Conservation (phyloP, 1,140 invertebrate species). For the Marisa cornuarietis region DNA sequence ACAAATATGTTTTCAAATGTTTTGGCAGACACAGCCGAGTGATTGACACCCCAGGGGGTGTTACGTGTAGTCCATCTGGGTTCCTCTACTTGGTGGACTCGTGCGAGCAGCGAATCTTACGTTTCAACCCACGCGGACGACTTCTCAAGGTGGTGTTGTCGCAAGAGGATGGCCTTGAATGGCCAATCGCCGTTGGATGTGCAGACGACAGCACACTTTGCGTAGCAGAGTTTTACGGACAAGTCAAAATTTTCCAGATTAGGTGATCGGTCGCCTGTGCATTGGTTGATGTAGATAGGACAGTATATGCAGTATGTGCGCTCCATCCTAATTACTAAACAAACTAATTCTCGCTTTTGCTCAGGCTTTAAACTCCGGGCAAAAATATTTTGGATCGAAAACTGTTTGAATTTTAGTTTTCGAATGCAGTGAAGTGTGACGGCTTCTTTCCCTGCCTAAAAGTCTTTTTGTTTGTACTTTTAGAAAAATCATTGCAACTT, state of each 20-base stretch:
- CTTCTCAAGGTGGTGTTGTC: conserved; percentile 14
- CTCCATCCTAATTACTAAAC: too few relatives aligned
- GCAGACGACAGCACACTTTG: conserved; percentile 10
- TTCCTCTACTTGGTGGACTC: conserved; percentile 17
- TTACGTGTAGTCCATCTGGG: conserved; percentile 12
- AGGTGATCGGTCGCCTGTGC: not conserved
- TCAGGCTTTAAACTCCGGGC: too few relatives aligned
- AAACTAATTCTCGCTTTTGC: too few relatives aligned
- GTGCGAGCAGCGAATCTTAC: conserved; percentile 10
- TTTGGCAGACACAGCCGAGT: conserved; percentile 11
- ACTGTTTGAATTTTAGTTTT: too few relatives aligned
- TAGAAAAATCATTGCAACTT: too few relatives aligned
- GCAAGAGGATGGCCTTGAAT: conserved; percentile 11
- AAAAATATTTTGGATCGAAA: too few relatives aligned
- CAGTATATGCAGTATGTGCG: too few relatives aligned
- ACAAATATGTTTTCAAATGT: not conserved
- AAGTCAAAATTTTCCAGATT: conserved; percentile 17
- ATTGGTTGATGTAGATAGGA: too few relatives aligned
- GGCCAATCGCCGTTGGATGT: conserved; percentile 11
- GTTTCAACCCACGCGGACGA: not conserved
- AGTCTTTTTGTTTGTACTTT: too few relatives aligned
- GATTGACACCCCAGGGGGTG: conserved; percentile 18
- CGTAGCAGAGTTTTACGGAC: conserved; percentile 17
- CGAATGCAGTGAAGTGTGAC: too few relatives aligned
- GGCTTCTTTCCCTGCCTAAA: too few relatives aligned